phyloP scores from a whole-genome alignment of 2,888 invertebrate species.

The Macrostomum cliftonense region DNA sequence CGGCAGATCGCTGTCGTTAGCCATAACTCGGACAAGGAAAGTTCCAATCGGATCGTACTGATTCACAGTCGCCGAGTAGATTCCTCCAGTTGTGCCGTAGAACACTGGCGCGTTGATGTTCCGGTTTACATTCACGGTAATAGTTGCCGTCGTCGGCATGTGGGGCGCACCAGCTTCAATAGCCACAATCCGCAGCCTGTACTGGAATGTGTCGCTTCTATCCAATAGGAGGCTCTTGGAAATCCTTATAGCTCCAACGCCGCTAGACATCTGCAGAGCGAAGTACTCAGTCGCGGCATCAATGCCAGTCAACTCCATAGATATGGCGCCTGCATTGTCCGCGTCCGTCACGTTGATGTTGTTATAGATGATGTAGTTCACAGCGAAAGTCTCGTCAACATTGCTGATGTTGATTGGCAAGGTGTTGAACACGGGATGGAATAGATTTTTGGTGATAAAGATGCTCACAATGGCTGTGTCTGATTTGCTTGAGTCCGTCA shows the following conservation, averaged over 20 bases:
- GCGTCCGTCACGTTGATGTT: too few species aligned
- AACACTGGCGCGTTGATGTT: conserved; percentile 21
- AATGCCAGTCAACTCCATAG: too few species aligned
- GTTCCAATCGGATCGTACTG: conserved; percentile 21
- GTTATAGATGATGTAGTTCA: too few species aligned
- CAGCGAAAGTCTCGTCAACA: too few species aligned
- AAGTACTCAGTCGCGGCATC: too few species aligned
- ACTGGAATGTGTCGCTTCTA: too few species aligned
- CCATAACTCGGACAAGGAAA: conserved; percentile 19
- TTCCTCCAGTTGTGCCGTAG: neutral
- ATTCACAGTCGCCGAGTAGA: conserved; percentile 17
- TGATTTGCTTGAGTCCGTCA: conserved; percentile 15
- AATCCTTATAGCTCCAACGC: too few species aligned
- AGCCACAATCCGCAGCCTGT: too few species aligned
- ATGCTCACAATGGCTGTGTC: conserved; percentile 18
- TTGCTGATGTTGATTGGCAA: neutral
- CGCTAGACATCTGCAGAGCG: too few species aligned
- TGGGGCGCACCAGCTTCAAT: too few species aligned
- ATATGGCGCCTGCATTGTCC: too few species aligned
- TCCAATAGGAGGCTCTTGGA: too few species aligned
- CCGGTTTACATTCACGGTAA: conserved; percentile 21
- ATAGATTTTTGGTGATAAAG: conserved; percentile 20
- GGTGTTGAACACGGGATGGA: conserved; percentile 18
- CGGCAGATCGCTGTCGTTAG: conserved; percentile 21
- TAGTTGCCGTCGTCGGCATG: conserved; percentile 11